A percentile compares a stretch with the other conserved stretches of the same genome.
phyloP scores from a whole-genome alignment of 2,113 vertebrate genomes.

The Copsychus sechellarum region DNA sequence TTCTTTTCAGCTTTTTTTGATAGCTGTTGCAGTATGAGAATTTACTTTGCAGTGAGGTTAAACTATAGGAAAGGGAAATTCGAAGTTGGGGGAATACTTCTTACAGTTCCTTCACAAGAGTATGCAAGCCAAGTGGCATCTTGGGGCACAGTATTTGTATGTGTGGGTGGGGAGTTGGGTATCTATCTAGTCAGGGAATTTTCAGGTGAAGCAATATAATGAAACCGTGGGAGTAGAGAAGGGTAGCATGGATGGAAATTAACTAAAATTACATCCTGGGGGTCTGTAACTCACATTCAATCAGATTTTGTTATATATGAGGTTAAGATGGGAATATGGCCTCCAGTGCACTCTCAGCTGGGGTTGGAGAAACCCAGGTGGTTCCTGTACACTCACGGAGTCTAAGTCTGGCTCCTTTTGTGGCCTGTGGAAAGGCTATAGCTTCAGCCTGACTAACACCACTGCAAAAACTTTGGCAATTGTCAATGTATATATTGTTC shows the following conservation, averaged over 20 bases:
- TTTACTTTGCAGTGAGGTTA: neutral
- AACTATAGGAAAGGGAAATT: neutral
- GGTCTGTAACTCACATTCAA: neutral
- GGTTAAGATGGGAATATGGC: neutral
- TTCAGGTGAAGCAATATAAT: constrained; percentile 35
- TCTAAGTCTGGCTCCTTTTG: neutral
- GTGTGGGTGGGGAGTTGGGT: neutral
- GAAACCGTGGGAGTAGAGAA: constrained; percentile 26
- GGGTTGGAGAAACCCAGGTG: neutral
- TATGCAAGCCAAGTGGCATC: neutral
- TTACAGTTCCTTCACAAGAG: neutral
- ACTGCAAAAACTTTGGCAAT: neutral
- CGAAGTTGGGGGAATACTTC: neutral
- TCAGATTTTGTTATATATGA: neutral
- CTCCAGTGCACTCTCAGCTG: neutral
- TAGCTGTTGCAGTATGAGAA: neutral
- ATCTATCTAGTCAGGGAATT: constrained; percentile 10
- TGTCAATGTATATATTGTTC: neutral
- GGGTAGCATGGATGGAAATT: neutral
- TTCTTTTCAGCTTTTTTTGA: neutral
- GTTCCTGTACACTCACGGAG: accelerated
- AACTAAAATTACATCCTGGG: neutral
- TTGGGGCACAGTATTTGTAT: neutral
- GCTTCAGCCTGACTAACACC: neutral
- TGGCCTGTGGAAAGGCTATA: accelerated